Base-by-base conservation (phyloP, 2,113 vertebrate genomes). In the Acanthisitta chloris region DNA sequence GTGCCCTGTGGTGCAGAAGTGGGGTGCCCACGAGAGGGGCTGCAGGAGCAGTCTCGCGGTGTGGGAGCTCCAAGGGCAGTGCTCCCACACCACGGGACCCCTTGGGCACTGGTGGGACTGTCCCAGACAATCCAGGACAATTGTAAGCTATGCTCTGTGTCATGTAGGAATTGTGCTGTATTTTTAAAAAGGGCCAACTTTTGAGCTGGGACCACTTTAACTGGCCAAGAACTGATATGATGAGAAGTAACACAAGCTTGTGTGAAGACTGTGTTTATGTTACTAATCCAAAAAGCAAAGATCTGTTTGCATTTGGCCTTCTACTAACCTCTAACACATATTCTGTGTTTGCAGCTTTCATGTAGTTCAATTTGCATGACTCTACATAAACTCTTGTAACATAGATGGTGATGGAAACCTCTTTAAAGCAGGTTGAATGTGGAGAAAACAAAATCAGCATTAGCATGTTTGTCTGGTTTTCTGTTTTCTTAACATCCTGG, bases 111-210 rank as follows among this genome's bases (percentile, higher is more conserved):
- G 84, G 33, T 64, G 88, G 86, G 57, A 70, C 93, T 92, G 79
- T 54, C 93, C 93, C 91, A 86, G 88, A 42, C 90, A 94, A 96
- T 61, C 93, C 86, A 86, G 93, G 93, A 96, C 95, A 91, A 91
- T 94, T 97, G 96, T 97, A 97, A 97, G 95, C 96, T 88, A 36
- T 80, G 11, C 65, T 34, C 16, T 43, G 64, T 80, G 78, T 57
- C 66, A n/a, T 7, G 1, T 19, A 70, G 79, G 40, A 40, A 12
- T 45, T 55, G 78, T 31, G 65, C 76, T 81, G 64, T 62, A 1
- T 19, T 74, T 87, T 4, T 29, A 84, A 67, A 70, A 76, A 81
- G 61, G 79, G 67, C 62, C 21, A 5, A 21, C 17, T 55, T 52
- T 66, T 46, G 59, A 77, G 31, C 45, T 58, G 81, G 89, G 76